Evolutionary conservation across 2,113 vertebrate genomes (phyloP), one percentile per base, ranked within the genome.

Genomic region (Strix aluco): DNA sequence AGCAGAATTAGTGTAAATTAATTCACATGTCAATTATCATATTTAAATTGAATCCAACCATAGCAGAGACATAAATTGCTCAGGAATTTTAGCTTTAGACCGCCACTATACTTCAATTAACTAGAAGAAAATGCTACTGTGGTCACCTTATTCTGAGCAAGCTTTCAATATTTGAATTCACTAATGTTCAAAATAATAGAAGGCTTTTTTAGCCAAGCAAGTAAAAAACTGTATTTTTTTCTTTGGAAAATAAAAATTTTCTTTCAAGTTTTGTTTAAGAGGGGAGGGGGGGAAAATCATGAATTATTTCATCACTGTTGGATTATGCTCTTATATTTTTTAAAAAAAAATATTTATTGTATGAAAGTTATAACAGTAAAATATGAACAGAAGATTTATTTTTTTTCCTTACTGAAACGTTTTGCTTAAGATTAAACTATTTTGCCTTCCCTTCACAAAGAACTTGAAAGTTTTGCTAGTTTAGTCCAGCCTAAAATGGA

Each of bases 201-300:
- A 49, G 27, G 12, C 11, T 25, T 46, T 90, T 86, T 71, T 42
- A 77, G 25, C 25, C 30, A 65, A 77, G 34, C 22, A 42, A 73
- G 16, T 61, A 42, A 61, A 67, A 67, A 6, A 36, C 30, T 52
- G 9, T 4, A 4, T 30, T 32, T 26, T 72, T 73, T 66, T 30
- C 20, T 36, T 58, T 54, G 36, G 52, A 59, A 87, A 82, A 71
- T 19, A 58, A 2, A 26, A 6, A 13, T 54, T 25, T 36, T 59
- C 10, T 78, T 87, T 54, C 8, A 12, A 77, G 34, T 71, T 72
- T 19, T 71, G 4, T 47, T 46, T 42, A 11, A 49, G 22, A 9
- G 16, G 13, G 3, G 8, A 8, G 47, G 30, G 13, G 16, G 13
- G 2, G 7, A 5, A 14, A 40, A 25, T 51, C 2, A 13, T n/a